Evolutionary conservation across 2,797 vertebrate species (phyloP), one percentile per base, ranked within the genome.

Genomic region (Tolypeutes matacus): DNA sequence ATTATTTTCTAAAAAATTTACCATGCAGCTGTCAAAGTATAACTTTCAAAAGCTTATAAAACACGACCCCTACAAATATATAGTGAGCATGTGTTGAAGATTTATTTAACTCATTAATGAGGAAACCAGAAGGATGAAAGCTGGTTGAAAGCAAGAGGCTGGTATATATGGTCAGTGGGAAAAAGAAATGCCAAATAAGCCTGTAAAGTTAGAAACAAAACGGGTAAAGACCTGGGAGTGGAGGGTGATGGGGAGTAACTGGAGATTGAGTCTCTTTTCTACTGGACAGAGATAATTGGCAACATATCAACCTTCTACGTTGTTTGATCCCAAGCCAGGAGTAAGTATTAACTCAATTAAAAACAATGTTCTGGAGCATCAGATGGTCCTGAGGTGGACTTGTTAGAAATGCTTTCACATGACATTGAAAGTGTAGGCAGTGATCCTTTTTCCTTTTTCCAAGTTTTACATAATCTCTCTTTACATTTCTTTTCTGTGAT

Each of bases 1-100:
- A 25, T 34, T 80, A 5, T 27, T 94, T 94, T 92, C 86, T 69
- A 69, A 90, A 82, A 69, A 9, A 23, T 31, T 73, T 23, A 58
- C 58, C 34, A 14, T n/a, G 23, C 14, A 31, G 46, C 64, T 58
- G 81, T 60, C 25, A 23, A 72, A 51, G 60, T 27, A 23, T 31
- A 65, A 46, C 51, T 60, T 93, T 85, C 81, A 77, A 15, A 83
- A 69, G 82, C 36, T 64, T 39, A 23, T 36, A 39, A 85, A 82
- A 70, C 27, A 60, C 18, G 81, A n/a, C 69, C 56, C 53, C 5
- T 17, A 31, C 31, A 56, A 13, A 81, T 21, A 46, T 0, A 31
- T 1, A 34, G 67, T 2, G 27, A 60, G 5, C 27, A 15, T 67
- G 62, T 56, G 80, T 42, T 11, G 73, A 64, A 83, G 91, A 65